Evolutionary conservation across 2,888 invertebrate genomes (phyloP).

Genomic region (Drosophila affinis): DNA sequence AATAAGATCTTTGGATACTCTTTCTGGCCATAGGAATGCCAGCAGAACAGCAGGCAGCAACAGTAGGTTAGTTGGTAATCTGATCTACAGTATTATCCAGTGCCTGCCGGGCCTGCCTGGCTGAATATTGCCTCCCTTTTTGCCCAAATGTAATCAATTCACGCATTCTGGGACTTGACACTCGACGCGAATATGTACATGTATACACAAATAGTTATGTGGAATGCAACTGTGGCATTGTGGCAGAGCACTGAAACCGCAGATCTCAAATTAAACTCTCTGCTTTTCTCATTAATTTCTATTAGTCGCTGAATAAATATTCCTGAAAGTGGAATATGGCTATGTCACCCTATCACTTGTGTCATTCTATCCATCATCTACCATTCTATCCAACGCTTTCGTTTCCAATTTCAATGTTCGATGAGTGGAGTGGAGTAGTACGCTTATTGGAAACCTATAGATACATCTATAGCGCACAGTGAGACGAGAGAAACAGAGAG

Average conservation of each 20-base stretch:
- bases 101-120: constrained; percentile 37
- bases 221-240: constrained; percentile 58
- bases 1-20: constrained; percentile 17
- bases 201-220: constrained; percentile 8
- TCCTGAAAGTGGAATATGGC: not conserved
- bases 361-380: not conserved
- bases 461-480: not conserved
- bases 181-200: constrained; percentile 47
- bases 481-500: not conserved
- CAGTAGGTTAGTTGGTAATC: constrained; percentile 37
- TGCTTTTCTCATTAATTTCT: not conserved
- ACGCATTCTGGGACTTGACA: constrained; percentile 1
- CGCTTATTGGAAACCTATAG: constrained; percentile 11
- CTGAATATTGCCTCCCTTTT: constrained; percentile 55
- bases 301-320: not conserved
- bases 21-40: constrained; percentile 8
- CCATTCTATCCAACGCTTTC: not conserved
- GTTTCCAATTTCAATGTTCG: constrained; percentile 8
- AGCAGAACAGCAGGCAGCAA: no score
- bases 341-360: not conserved
- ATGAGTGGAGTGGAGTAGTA: not conserved
- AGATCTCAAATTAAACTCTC: constrained; percentile 40
- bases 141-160: constrained; percentile 68
- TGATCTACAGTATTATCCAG: constrained; percentile 62
- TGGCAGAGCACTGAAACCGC: constrained; percentile 50